Evolutionary conservation across 35 echinoderm and acorn worm genomes (phyloP).

Genomic region (Amphiura filiformis): DNA sequence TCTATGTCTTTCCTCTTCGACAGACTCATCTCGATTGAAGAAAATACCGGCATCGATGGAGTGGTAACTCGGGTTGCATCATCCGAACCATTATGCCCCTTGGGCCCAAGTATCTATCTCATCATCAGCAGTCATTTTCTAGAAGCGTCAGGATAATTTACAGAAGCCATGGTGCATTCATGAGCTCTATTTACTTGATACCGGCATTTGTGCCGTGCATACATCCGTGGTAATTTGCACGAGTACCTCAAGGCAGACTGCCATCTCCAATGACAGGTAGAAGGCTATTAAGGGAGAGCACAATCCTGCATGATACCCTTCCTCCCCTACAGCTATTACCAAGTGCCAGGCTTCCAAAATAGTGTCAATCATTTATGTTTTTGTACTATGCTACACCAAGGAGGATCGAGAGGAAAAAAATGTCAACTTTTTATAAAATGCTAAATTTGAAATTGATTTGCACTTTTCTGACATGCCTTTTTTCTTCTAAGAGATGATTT

Average conservation of each 20-base stretch:
- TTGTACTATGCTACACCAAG: no score
- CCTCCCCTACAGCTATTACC: background rate
- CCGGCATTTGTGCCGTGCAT: background rate
- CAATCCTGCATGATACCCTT: background rate
- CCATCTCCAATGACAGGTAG: background rate
- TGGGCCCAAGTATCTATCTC: background rate
- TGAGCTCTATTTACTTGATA: conserved; percentile 4
- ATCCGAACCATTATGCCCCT: background rate
- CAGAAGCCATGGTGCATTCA: conserved; percentile 4
- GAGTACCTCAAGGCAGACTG: background rate
- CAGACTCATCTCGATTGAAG: background rate
- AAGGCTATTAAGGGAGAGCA: background rate
- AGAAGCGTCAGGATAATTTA: background rate
- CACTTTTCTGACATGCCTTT: no score
- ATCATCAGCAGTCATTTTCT: background rate
- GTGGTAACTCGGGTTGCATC: conserved; percentile 6
- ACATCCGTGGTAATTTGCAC: conserved; percentile 6
- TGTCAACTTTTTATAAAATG: no score
- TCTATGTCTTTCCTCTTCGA: background rate
- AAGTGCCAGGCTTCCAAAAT: background rate
- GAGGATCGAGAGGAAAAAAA: no score
- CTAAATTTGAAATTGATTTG: no score
- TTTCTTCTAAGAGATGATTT: no score
- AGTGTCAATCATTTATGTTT: background rate
- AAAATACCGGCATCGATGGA: background rate